These are phyloP conservation scores for Plodia interpunctella DNA, from an alignment of 1,140 invertebrate genomes.

Conservation along the genomic window DNA sequence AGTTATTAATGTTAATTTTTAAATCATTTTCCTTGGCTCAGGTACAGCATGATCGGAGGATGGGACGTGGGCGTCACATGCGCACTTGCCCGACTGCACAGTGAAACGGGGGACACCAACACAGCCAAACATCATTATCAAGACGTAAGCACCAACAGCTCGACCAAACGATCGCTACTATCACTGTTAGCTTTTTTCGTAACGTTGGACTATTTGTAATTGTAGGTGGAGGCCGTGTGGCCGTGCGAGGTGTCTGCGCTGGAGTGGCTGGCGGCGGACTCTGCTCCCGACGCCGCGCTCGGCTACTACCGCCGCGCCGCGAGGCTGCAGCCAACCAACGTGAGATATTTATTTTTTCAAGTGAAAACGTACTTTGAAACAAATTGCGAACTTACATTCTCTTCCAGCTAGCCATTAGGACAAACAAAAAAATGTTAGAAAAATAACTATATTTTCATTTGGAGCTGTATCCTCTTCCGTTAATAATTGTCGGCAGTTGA, in stretches of 20 bases:
- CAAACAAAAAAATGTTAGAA: too few relatives aligned
- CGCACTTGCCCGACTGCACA: conserved; percentile 60
- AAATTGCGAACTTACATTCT: too few relatives aligned
- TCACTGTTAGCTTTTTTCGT: too few relatives aligned
- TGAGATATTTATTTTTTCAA: conserved; percentile 17
- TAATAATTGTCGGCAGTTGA: too few relatives aligned
- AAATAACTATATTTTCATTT: too few relatives aligned
- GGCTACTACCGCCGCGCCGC: conserved; percentile 64
- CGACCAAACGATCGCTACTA: too few relatives aligned
- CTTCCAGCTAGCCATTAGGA: too few relatives aligned
- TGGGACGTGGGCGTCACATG: conserved; percentile 66
- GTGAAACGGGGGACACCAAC: conserved; percentile 58
- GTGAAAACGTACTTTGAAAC: too few relatives aligned
- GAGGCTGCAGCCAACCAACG: conserved; percentile 58
- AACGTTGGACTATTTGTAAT: not conserved
- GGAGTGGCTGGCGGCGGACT: conserved; percentile 62
- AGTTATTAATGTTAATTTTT: too few relatives aligned
- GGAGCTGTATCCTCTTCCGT: too few relatives aligned
- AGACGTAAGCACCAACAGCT: conserved; percentile 63
- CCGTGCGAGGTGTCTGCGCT: conserved; percentile 55
- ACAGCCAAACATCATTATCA: conserved; percentile 71
- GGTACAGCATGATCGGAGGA: conserved; percentile 64
- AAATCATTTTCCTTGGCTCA: too few relatives aligned
- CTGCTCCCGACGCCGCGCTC: conserved; percentile 53
- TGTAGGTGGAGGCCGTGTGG: conserved; percentile 69